Conservation (phyloP, 2,797 vertebrate genomes). For the Tapera naevia region DNA sequence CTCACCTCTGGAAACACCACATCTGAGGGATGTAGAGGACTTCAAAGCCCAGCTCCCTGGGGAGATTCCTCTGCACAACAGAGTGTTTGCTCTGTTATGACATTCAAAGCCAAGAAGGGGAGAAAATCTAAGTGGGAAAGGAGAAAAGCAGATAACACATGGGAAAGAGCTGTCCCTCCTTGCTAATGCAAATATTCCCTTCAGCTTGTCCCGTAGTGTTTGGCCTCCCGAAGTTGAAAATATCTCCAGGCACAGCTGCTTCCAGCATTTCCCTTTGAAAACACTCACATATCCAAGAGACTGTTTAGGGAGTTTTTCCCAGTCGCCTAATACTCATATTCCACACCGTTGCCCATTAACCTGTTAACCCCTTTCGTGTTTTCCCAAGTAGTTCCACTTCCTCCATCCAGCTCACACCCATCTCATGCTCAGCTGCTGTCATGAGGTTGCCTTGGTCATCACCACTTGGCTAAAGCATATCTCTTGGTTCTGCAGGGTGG, state of each 20-base stretch:
- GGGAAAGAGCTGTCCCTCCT: neutral
- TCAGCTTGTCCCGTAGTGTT: neutral
- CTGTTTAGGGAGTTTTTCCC: conserved; percentile 4
- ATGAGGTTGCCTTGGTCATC: neutral
- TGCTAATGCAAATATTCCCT: neutral
- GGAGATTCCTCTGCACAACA: neutral
- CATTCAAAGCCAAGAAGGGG: neutral
- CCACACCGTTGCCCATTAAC: neutral
- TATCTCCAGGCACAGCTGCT: conserved; percentile 52
- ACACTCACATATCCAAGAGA: neutral
- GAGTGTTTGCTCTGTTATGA: neutral
- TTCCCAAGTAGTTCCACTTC: neutral
- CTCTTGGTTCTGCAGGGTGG: neutral
- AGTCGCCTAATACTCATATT: neutral
- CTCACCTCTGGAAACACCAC: neutral
- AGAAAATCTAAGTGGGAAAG: neutral
- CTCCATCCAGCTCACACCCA: neutral
- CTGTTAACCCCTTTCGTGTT: neutral
- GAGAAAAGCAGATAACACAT: neutral
- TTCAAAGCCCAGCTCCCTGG: neutral
- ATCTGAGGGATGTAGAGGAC: neutral
- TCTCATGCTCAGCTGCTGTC: neutral
- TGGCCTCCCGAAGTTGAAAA: neutral
- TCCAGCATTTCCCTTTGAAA: conserved; percentile 62
- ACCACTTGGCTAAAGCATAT: neutral